Evolutionary conservation across 2,797 vertebrate genomes (phyloP), one percentile per base, ranked within the genome.

Genomic region (Coregonus ussuriensis): DNA sequence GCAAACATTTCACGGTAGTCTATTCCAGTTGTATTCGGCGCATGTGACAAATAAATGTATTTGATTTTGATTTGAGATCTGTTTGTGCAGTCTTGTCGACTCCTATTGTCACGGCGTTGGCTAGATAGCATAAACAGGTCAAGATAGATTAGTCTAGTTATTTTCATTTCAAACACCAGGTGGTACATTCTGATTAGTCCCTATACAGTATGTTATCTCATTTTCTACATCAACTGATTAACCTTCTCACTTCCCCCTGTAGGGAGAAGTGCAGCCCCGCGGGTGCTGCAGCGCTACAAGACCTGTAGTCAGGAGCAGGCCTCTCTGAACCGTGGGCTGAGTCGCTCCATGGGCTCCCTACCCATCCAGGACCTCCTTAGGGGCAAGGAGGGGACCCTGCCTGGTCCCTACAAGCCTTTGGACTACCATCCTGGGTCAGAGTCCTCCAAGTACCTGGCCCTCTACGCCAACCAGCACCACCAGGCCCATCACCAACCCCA

Each of bases 301-400:
- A 81, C 94, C 87, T 94, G 90, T 80, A 93, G 94, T 78, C 95
- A 94, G 88, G 97, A 96, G 66, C 97, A 95, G 86, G 92, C 94
- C 2, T 91, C 93, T 75, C 95, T 99, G 72, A 98, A 97, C 92
- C 95, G 96, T 79, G 96, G 97, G 82, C 96, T 99, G 85, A 99
- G 98, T 87, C 98, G 97, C 63, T 99, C 98, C 77, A 97, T 98
- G 97, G 97, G 97, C 81, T 97, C 97, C 78, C 90, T 99, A 66
- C 95, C 97, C 74, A 91, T 96, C 82, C 95, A 94, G 89, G 95
- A 96, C 73, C 88, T 94, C 29, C 79, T 89, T 82, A 92, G 92
- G 0, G 94, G 94, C 21, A 95, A 97, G 1, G 96, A 96, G 0
- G 82, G 81, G 9, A 77, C 75, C 3, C 89, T 76, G 2, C 89